Conservation (phyloP, 2,113 vertebrate species). For the Lontra canadensis region DNA sequence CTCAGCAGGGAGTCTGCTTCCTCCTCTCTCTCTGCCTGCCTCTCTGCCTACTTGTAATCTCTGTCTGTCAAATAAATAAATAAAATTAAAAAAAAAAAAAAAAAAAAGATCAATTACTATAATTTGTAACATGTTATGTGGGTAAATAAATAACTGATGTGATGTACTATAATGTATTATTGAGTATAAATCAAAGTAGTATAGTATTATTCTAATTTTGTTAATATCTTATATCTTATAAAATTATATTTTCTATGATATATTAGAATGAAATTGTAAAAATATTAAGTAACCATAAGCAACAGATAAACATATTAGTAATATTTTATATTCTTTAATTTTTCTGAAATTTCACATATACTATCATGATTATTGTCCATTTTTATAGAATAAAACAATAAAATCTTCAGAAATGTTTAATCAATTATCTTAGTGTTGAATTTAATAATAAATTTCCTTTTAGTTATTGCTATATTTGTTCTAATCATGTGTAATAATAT, state of each 20-base stretch:
- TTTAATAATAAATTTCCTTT: background rate
- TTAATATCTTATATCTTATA: background rate
- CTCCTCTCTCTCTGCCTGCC: no score
- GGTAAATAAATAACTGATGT: background rate
- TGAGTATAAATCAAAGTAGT: background rate
- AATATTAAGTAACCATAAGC: background rate
- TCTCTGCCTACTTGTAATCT: no score
- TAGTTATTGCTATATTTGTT: background rate
- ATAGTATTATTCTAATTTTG: background rate
- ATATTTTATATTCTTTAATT: background rate
- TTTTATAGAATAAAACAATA: background rate
- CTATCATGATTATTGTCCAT: background rate
- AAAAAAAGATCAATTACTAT: background rate
- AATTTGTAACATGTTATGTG: background rate
- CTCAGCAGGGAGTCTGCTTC: no score
- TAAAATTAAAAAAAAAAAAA: no score
- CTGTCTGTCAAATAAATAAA: no score
- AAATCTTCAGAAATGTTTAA: background rate
- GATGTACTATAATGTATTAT: background rate
- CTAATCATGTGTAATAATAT: background rate
- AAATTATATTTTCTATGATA: background rate
- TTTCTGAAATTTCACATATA: background rate
- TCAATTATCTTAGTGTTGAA: background rate
- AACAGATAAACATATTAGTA: background rate
- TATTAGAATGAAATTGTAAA: slow-evolving; percentile 9